Evolutionary conservation across 2,888 invertebrate species (phyloP).

Genomic region (Exocentrus adspersus): DNA sequence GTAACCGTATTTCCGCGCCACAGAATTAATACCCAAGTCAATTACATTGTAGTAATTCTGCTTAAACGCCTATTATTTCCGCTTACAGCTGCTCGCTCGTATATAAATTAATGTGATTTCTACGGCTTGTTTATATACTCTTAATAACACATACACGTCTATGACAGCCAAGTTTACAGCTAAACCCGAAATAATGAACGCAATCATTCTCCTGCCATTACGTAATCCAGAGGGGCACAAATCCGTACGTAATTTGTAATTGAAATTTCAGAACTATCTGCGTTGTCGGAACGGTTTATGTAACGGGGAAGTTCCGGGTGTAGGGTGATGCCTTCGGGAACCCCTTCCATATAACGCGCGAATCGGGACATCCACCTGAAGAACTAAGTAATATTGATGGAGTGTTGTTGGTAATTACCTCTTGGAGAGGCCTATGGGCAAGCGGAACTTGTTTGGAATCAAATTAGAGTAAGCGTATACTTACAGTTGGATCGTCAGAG

Average conservation of each 20-base stretch:
- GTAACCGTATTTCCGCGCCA: too few relatives aligned
- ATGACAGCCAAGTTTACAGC: not conserved
- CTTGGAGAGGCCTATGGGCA: too few relatives aligned
- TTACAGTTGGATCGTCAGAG: too few relatives aligned
- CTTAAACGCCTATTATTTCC: not conserved
- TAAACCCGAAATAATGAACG: not conserved
- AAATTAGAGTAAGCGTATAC: too few relatives aligned
- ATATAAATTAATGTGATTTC: not conserved
- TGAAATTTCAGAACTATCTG: constrained; percentile 16
- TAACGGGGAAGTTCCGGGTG: not conserved
- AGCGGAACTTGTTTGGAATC: too few relatives aligned
- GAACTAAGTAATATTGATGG: not conserved
- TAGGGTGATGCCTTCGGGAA: constrained; percentile 2
- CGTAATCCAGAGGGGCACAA: not conserved
- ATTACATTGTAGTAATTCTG: not conserved
- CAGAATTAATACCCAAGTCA: too few relatives aligned
- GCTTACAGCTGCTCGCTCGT: not conserved
- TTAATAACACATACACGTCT: not conserved
- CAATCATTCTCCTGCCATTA: not conserved
- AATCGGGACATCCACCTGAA: not conserved
- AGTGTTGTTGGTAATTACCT: too few relatives aligned
- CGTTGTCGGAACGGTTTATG: not conserved
- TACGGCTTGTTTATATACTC: not conserved
- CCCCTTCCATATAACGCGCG: not conserved
- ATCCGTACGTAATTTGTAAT: constrained; percentile 9